phyloP scores from a whole-genome alignment of 1,140 invertebrate genomes.

The Apis dorsata region DNA sequence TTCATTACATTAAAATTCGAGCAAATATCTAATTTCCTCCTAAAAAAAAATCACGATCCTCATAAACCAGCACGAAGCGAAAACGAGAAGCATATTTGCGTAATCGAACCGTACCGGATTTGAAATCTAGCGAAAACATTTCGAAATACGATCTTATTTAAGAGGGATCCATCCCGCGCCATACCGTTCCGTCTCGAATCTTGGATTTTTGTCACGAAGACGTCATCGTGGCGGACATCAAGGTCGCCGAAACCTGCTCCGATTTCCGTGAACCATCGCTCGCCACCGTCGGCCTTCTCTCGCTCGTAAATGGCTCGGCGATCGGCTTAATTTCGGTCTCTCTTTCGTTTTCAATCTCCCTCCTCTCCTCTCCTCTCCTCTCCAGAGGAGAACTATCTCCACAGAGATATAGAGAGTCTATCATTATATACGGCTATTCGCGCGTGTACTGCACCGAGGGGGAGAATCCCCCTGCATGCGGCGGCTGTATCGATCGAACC shows the following conservation, averaged over 20 bases:
- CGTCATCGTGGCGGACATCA: conserved; percentile 50
- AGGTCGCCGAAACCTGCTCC: conserved; percentile 64
- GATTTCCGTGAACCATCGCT: conserved; percentile 61
- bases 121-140: too few relatives aligned
- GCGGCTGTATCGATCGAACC: conserved; percentile 48
- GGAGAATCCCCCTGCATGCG: conserved; percentile 38
- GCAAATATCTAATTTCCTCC: too few relatives aligned
- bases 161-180: conserved; percentile 20
- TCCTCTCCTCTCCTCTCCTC: neutral
- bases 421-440: conserved; percentile 57
- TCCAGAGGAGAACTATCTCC: conserved; percentile 17
- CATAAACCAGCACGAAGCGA: too few relatives aligned
- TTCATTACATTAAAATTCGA: too few relatives aligned
- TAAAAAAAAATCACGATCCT: too few relatives aligned
- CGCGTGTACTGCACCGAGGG: conserved; percentile 34
- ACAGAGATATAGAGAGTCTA: conserved; percentile 26
- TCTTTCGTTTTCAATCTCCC: conserved; percentile 1
- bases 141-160: too few relatives aligned
- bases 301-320: conserved; percentile 29
- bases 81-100: too few relatives aligned
- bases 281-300: conserved; percentile 49
- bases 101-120: too few relatives aligned
- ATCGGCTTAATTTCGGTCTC: conserved; percentile 49
- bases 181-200: conserved; percentile 30
- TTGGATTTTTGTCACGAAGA: conserved; percentile 46